Percentiles rank a stretch among this genome's conserved stretches.
Conservation (phyloP, 2,113 vertebrate genomes). For the Ondatra zibethicus region DNA sequence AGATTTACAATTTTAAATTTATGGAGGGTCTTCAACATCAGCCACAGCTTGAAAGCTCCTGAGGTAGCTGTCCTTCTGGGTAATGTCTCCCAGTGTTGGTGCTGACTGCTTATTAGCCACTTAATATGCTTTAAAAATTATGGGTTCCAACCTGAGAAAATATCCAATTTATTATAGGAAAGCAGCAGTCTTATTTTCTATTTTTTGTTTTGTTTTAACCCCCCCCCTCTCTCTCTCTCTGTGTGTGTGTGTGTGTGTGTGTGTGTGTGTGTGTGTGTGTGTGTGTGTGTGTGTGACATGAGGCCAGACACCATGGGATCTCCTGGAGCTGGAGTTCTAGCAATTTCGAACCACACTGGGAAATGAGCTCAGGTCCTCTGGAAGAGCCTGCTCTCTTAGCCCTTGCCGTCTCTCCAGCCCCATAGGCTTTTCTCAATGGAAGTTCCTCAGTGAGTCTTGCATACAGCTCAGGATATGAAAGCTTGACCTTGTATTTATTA, state of each 20-base stretch:
- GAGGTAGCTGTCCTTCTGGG: not conserved
- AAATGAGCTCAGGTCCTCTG: not conserved
- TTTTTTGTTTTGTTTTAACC: not conserved
- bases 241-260: no score
- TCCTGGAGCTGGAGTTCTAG: not conserved
- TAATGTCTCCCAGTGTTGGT: not conserved
- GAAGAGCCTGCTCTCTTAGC: no score
- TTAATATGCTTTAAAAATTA: not conserved
- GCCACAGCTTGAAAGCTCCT: not conserved
- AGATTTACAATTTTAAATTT: constrained; percentile 9
- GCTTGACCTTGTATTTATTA: not conserved
- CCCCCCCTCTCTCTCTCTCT: not conserved
- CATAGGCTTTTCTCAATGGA: not conserved
- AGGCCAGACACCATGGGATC: not conserved
- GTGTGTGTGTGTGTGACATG: not conserved
- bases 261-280: not conserved
- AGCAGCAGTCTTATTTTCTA: not conserved
- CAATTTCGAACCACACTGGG: no score
- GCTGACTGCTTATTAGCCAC: not conserved
- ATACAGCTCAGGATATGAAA: not conserved
- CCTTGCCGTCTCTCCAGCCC: not conserved
- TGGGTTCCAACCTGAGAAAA: not conserved
- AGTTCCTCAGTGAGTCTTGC: not conserved
- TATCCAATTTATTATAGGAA: not conserved
- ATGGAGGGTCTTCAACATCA: not conserved